Evolutionary conservation across 1,140 invertebrate species (phyloP).

Genomic region (Brachionus asplanchnoidis): DNA sequence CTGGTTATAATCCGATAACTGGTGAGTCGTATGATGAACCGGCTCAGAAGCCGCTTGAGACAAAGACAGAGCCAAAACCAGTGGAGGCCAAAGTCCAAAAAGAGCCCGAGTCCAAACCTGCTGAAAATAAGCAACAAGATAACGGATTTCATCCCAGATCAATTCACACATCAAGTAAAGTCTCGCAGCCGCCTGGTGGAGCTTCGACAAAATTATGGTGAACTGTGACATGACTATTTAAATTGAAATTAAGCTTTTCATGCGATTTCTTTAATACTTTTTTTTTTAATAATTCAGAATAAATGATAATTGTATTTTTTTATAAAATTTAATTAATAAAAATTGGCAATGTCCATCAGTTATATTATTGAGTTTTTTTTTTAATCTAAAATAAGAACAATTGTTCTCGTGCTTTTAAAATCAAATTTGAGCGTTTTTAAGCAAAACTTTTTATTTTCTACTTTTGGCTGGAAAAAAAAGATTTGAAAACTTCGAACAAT

Average conservation of each 20-base stretch:
- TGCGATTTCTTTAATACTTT: background rate
- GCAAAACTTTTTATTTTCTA: no score
- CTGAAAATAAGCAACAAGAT: background rate
- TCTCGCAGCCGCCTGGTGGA: slow-evolving; percentile 37
- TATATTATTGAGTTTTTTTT: no score
- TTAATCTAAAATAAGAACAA: no score
- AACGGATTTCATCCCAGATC: background rate
- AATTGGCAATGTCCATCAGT: no score
- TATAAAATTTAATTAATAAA: no score
- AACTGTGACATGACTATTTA: background rate
- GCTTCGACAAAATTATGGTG: slow-evolving; percentile 34
- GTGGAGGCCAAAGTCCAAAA: background rate
- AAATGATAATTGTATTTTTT: no score
- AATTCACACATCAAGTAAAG: slow-evolving; percentile 36
- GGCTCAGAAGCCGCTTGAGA: background rate
- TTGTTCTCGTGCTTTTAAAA: no score
- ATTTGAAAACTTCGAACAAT: no score
- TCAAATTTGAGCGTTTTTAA: no score
- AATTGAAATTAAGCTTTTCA: background rate
- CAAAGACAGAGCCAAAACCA: background rate
- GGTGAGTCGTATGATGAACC: slow-evolving; percentile 1
- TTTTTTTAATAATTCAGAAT: background rate
- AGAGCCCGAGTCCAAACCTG: background rate
- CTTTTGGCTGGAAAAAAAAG: no score
- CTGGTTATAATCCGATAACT: slow-evolving; percentile 36